Conservation (phyloP, 2,888 invertebrate species). For the Mesorhabditis sp. region DNA sequence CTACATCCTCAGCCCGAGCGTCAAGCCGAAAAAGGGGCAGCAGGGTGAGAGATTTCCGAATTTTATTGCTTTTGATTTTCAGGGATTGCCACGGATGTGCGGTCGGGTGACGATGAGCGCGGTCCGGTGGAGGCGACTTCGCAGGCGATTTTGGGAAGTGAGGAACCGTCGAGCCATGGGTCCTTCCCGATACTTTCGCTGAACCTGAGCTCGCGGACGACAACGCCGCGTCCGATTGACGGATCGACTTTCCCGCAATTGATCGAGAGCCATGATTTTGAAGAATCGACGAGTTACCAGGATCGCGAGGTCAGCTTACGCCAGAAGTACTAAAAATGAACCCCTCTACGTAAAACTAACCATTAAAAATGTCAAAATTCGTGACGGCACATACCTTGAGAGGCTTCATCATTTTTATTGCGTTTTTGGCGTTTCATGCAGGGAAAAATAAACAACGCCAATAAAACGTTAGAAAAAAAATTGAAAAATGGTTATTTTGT, state of each 20-base stretch:
- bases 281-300: too few species aligned
- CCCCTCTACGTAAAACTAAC: too few species aligned
- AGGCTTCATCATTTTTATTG: too few species aligned
- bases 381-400: too few species aligned
- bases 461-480: too few species aligned
- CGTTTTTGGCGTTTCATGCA: too few species aligned
- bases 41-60: background rate
- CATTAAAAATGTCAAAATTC: too few species aligned
- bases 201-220: background rate
- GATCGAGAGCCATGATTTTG: background rate
- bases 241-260: background rate
- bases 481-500: too few species aligned
- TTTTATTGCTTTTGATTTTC: background rate
- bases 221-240: background rate
- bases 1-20: background rate
- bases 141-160: background rate
- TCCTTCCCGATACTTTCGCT: slow-evolving; percentile 2
- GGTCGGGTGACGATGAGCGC: background rate
- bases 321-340: too few species aligned
- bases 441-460: too few species aligned
- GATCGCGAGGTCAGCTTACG: too few species aligned
- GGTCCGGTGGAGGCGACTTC: background rate
- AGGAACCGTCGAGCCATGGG: background rate
- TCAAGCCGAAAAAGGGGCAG: background rate
- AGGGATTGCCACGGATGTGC: slow-evolving; percentile 3